These are phyloP conservation scores for Galaxea fascicularis DNA, from an alignment of 92 coral and sea anemone species.

Conservation along the genomic window DNA sequence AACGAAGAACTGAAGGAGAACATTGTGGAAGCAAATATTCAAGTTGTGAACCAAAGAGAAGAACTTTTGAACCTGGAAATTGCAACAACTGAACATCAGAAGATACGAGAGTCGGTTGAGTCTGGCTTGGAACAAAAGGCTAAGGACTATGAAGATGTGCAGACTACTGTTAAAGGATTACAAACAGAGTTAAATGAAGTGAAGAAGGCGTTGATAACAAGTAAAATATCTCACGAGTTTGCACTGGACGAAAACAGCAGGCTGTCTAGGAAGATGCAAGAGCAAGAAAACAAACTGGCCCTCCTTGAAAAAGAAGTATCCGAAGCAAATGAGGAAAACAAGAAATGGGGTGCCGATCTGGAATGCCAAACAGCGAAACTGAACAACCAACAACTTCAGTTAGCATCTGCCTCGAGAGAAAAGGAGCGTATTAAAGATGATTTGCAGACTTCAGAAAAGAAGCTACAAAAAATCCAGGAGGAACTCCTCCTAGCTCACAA, in stretches of 20 bases:
- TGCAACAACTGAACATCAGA: conserved; percentile 64
- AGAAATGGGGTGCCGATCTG: conserved; percentile 70
- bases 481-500: conserved; percentile 80
- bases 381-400: conserved; percentile 81
- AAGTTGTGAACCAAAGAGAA: conserved; percentile 64
- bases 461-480: conserved; percentile 82
- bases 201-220: conserved; percentile 78
- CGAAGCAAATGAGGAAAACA: conserved; percentile 78
- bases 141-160: conserved; percentile 64
- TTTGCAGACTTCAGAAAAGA: conserved; percentile 65
- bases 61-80: conserved; percentile 79
- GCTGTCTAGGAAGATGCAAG: conserved; percentile 67
- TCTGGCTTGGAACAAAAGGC: conserved; percentile 63
- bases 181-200: conserved; percentile 75
- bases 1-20: conserved; percentile 76
- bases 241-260: conserved; percentile 82
- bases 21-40: conserved; percentile 71
- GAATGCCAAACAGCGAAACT: conserved; percentile 72
- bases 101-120: conserved; percentile 64
- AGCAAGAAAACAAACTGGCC: conserved; percentile 73
- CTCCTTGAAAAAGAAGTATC: conserved; percentile 79
- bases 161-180: conserved; percentile 66
- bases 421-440: conserved; percentile 91
- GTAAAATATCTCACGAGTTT: conserved; percentile 79
- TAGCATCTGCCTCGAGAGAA: conserved; percentile 77